Base-by-base conservation (phyloP, 2,888 invertebrate genomes). In the Choreutis nemorana region DNA sequence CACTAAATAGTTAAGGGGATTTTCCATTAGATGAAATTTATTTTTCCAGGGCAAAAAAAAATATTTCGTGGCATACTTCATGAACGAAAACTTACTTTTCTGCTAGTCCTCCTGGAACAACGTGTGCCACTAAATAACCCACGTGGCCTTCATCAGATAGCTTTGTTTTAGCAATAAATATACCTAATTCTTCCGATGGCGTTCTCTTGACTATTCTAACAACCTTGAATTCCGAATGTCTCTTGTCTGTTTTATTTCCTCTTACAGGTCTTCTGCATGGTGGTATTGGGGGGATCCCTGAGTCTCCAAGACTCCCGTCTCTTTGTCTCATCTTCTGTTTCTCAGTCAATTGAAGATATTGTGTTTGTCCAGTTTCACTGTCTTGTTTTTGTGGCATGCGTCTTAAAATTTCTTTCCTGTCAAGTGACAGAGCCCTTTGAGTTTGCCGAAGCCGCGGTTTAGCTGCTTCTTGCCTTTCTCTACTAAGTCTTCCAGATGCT, bases 81-180 rank as follows among this genome's bases (percentile, higher is more conserved):
- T n/a, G n/a, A n/a, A n/a, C n/a, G 14, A 18, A 33, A 35, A 67
- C 77, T 67, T 56, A 86, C 86, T 81, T 84, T 56, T 87, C 83
- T 11, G 87, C 87, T 37, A 88, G 58, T 38, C 88, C 87, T 31
- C 83, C 85, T 3, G 87, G 85, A 12, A 87, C 85, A 3, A 89
- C 84, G 50, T 87, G 85, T 13, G 87, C 87, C 2, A 89, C 86
- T 34, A 87, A 68, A 52, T 87, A 89, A 9, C 86, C 85, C n/a
- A 80, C 54, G 32, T 78, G 81, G n/a, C 79, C 82, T 53, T 83
- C 81, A 31, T 83, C 83, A 2, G 82, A 71, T 9, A 83, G 67
- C 37, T 83, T 83, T 18, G 83, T 83, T 62, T 86, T 87, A 3
- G 87, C 85, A 34, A 89, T 87, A 46, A 86, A 86, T 53, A 89